phyloP scores from a whole-genome alignment of 2,113 vertebrate species.

The Ophiodon elongatus region DNA sequence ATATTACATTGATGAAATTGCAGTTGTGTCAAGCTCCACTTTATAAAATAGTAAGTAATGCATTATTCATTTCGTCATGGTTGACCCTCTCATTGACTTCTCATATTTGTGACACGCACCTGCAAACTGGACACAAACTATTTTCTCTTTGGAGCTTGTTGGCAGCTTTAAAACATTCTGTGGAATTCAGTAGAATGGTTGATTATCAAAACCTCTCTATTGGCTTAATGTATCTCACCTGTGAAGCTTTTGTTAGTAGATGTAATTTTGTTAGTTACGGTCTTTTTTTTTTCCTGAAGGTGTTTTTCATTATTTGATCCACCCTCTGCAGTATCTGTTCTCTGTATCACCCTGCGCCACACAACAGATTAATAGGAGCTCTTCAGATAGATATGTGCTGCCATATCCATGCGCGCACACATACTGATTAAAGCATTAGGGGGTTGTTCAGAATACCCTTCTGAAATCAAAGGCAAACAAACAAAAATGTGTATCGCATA shows the following conservation, averaged over 20 bases:
- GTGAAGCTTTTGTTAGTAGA: neutral
- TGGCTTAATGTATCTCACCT: neutral
- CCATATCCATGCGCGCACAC: conserved; percentile 1
- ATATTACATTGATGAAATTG: neutral
- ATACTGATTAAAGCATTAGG: conserved; percentile 45
- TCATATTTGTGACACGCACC: neutral
- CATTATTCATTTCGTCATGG: neutral
- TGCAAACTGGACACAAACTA: neutral
- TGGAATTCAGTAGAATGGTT: neutral
- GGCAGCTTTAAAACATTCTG: neutral
- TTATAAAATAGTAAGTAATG: neutral
- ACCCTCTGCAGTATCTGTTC: conserved; percentile 7
- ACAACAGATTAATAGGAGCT: conserved; percentile 39
- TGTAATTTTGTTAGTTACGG: neutral
- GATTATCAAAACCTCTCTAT: neutral
- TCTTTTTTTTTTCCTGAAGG: no score
- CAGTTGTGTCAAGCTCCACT: neutral
- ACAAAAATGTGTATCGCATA: conserved; percentile 49
- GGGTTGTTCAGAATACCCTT: conserved; percentile 43
- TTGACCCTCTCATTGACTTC: neutral
- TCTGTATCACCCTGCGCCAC: conserved; percentile 7
- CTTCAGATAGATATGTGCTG: conserved; percentile 33
- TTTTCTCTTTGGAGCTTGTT: neutral
- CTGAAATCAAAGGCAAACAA: conserved; percentile 62
- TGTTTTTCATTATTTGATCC: neutral